A percentile compares a stretch with the other conserved stretches of the same genome.
phyloP scores from a whole-genome alignment of 2,797 vertebrate species.

The Hippopotamyrus pictus region DNA sequence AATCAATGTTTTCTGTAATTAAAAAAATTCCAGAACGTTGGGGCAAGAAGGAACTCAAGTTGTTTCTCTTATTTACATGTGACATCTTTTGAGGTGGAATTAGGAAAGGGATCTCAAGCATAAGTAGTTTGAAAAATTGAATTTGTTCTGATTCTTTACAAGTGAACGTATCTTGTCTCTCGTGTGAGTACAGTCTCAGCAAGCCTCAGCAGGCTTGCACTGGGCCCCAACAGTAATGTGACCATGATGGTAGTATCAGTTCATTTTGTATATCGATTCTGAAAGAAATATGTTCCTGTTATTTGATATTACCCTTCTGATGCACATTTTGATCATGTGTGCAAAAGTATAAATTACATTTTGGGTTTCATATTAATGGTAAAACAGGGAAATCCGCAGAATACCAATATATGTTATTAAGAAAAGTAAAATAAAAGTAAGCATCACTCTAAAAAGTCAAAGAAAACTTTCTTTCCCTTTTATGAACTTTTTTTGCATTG shows the following conservation, averaged over 20 bases:
- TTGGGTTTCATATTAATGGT: neutral
- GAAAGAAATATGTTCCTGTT: neutral
- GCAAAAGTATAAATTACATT: neutral
- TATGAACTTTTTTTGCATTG: neutral
- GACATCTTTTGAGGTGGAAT: neutral
- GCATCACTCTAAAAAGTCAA: neutral
- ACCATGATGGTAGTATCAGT: neutral
- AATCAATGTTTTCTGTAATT: neutral
- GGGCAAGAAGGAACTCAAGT: neutral
- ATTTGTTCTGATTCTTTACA: neutral
- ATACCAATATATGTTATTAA: neutral
- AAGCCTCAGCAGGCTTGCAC: neutral
- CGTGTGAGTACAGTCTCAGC: neutral
- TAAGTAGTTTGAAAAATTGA: neutral
- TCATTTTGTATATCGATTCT: neutral
- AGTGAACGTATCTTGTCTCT: neutral
- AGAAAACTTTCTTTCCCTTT: neutral
- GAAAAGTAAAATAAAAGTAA: neutral
- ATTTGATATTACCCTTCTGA: neutral
- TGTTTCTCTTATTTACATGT: neutral
- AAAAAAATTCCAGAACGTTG: neutral
- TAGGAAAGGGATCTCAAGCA: neutral
- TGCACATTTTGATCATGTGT: neutral
- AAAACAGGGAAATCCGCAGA: neutral
- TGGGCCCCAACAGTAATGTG: neutral